phyloP scores from a whole-genome alignment of 2,797 vertebrate species.

The Micrastur ruficollis region DNA sequence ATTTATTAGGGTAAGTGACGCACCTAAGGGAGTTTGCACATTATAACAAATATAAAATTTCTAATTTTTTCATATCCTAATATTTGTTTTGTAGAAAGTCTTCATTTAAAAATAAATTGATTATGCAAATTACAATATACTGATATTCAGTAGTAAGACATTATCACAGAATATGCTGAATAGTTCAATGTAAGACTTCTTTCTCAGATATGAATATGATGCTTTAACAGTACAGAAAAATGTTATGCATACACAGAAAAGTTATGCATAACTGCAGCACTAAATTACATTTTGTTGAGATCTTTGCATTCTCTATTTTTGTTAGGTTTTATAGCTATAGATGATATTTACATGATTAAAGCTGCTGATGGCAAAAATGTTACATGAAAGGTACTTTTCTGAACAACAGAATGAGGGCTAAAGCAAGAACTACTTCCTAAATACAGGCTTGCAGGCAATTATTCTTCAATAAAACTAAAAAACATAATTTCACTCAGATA shows the following conservation, averaged over 20 bases:
- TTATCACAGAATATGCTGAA: not conserved
- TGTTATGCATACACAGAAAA: not conserved
- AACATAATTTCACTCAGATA: not conserved
- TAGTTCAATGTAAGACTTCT: not conserved
- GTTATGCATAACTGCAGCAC: not conserved
- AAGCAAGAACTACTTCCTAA: not conserved
- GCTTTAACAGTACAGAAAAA: not conserved
- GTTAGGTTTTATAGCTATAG: not conserved
- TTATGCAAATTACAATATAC: not conserved
- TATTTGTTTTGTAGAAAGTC: not conserved
- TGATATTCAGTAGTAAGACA: not conserved
- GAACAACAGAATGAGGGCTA: not conserved
- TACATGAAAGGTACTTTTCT: not conserved
- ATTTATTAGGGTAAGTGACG: not conserved
- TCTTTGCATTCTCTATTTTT: not conserved
- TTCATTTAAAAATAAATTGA: not conserved
- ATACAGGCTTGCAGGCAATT: not conserved
- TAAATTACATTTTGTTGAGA: not conserved
- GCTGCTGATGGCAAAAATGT: not conserved
- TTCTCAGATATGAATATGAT: not conserved
- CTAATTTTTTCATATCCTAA: not conserved
- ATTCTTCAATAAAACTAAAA: not conserved
- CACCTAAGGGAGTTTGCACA: not conserved
- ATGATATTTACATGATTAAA: not conserved
- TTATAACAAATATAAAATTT: not conserved